phyloP scores from a whole-genome alignment of 1,140 invertebrate genomes.

The Drosophila fuyamai region DNA sequence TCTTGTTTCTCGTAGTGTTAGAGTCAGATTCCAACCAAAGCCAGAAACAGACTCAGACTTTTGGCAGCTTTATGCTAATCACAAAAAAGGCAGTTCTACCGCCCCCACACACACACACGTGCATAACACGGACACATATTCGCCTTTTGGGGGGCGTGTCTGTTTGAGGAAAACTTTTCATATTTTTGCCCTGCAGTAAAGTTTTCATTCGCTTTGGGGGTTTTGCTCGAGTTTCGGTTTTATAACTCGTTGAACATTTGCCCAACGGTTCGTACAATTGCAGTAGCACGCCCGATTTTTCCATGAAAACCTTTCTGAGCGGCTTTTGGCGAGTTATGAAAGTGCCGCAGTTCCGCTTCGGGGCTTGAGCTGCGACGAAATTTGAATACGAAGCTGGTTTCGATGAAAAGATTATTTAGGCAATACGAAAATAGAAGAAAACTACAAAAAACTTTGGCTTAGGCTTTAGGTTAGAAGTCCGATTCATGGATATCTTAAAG shows the following conservation, averaged over 20 bases:
- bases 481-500: no score
- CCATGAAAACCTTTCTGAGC: conserved; percentile 46
- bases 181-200: conserved; percentile 62
- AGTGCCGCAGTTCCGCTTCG: conserved; percentile 52
- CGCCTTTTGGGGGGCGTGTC: conserved; percentile 14
- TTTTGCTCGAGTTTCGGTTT: conserved; percentile 64
- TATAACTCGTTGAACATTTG: conserved; percentile 76
- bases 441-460: no score
- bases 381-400: conserved; percentile 34
- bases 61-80: conserved; percentile 81
- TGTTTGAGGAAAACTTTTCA: conserved; percentile 71
- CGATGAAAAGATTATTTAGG: conserved; percentile 2
- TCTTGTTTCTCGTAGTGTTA: conserved; percentile 14
- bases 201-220: conserved; percentile 57
- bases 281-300: neutral
- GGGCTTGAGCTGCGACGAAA: conserved; percentile 9
- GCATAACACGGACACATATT: neutral
- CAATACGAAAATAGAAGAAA: neutral
- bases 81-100: conserved; percentile 67
- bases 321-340: conserved; percentile 54
- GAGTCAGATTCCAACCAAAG: conserved; percentile 22
- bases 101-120: conserved; percentile 13
- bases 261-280: conserved; percentile 68
- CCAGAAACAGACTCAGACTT: conserved; percentile 50
- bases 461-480: no score